Evolutionary conservation across 2,797 vertebrate genomes (phyloP).

Genomic region (Peromyscus eremicus): DNA sequence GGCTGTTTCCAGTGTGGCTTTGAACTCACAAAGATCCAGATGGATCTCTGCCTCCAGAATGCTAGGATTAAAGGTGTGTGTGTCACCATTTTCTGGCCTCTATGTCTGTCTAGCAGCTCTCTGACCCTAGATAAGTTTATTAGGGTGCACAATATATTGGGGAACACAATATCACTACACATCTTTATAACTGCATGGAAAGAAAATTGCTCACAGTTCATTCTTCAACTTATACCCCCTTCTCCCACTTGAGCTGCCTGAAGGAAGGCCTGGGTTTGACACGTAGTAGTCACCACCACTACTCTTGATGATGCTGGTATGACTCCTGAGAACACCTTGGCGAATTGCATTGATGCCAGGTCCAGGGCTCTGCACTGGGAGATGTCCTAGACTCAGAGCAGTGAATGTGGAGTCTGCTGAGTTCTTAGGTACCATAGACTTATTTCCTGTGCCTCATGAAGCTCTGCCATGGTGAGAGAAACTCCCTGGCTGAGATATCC

Average conservation of each 20-base stretch:
- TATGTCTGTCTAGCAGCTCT: too few relatives aligned
- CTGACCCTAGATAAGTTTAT: too few relatives aligned
- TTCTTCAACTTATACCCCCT: not conserved
- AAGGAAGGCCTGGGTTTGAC: not conserved
- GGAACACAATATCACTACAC: too few relatives aligned
- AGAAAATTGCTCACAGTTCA: not conserved
- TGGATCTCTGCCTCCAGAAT: too few relatives aligned
- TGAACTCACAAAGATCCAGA: too few relatives aligned
- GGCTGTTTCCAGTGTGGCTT: too few relatives aligned
- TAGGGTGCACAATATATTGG: too few relatives aligned
- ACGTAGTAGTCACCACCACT: not conserved
- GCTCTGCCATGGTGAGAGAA: not conserved
- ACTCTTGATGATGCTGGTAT: accelerated
- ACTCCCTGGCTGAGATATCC: not conserved
- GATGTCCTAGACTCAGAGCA: not conserved
- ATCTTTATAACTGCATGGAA: not conserved
- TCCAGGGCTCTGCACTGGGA: not conserved
- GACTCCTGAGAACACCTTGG: not conserved
- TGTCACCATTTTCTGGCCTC: too few relatives aligned
- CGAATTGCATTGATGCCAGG: not conserved
- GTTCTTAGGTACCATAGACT: not conserved
- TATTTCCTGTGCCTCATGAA: not conserved
- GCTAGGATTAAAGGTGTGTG: too few relatives aligned
- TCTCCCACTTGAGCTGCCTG: not conserved
- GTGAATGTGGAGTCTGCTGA: not conserved